A percentile compares a stretch with the other conserved stretches of the same genome.
phyloP scores from a whole-genome alignment of 2,113 vertebrate species.

The Lycaon pictus region DNA sequence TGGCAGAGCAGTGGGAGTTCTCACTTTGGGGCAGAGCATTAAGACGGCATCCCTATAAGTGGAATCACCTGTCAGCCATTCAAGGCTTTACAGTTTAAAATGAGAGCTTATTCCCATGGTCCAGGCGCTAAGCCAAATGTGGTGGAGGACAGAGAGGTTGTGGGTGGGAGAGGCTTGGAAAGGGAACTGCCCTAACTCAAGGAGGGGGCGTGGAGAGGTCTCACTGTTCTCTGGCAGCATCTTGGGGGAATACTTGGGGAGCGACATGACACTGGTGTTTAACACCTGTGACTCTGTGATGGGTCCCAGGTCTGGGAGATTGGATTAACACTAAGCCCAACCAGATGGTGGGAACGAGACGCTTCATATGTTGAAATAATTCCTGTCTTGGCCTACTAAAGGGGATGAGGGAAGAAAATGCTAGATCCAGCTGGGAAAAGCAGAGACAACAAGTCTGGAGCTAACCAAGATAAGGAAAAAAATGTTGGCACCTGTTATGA shows the following conservation, averaged over 20 bases:
- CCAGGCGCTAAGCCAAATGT: not conserved
- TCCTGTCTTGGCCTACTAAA: not conserved
- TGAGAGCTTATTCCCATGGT: not conserved
- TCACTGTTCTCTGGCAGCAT: not conserved
- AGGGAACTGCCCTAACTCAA: not conserved
- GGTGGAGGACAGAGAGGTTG: not conserved
- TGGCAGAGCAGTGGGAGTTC: not conserved
- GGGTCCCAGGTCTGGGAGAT: not conserved
- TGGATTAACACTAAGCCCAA: constrained; percentile 15
- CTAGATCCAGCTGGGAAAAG: constrained; percentile 48
- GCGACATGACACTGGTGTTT: not conserved
- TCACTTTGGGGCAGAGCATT: not conserved
- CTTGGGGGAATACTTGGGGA: not conserved
- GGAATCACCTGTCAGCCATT: not conserved
- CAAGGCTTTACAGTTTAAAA: not conserved
- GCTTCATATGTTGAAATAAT: constrained; percentile 30
- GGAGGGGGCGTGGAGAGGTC: too few species aligned
- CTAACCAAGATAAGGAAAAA: constrained; percentile 18
- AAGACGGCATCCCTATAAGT: not conserved
- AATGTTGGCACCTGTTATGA: constrained; percentile 53
- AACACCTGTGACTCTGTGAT: not conserved
- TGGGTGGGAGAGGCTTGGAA: not conserved
- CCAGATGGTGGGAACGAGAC: not conserved
- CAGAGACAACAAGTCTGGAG: constrained; percentile 57
- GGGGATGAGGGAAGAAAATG: constrained; percentile 36